Conservation (phyloP, 2,113 vertebrate species). For the Patagioenas fasciata region DNA sequence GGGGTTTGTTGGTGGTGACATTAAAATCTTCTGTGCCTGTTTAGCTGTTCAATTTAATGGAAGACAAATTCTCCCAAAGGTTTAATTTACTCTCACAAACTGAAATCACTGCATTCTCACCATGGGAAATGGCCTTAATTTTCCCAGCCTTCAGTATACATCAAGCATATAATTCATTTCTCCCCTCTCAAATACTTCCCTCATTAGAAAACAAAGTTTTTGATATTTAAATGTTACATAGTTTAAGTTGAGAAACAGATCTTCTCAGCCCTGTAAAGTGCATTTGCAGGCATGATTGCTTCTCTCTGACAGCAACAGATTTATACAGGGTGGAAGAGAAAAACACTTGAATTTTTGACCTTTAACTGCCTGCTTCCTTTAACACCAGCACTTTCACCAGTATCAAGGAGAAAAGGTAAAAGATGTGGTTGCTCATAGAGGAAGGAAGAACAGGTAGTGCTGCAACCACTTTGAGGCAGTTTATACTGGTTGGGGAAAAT, state of each 20-base stretch:
- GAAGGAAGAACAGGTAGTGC: neutral
- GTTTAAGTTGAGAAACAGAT: slow-evolving; percentile 63
- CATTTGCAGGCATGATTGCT: slow-evolving; percentile 53
- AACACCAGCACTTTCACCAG: slow-evolving; percentile 10
- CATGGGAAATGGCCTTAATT: slow-evolving; percentile 78
- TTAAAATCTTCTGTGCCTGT: slow-evolving; percentile 76
- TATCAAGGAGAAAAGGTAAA: neutral
- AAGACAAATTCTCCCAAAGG: slow-evolving; percentile 80
- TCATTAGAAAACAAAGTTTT: slow-evolving; percentile 79
- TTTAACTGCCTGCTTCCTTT: slow-evolving; percentile 64
- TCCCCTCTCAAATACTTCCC: slow-evolving; percentile 66
- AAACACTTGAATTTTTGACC: slow-evolving; percentile 64
- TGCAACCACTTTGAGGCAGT: neutral
- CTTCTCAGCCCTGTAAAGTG: slow-evolving; percentile 32
- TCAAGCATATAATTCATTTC: slow-evolving; percentile 80
- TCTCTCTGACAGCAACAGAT: slow-evolving; percentile 46
- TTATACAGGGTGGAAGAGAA: slow-evolving; percentile 28
- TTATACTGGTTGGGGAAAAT: neutral
- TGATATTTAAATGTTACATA: slow-evolving; percentile 76
- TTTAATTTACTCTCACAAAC: slow-evolving; percentile 80
- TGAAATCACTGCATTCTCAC: slow-evolving; percentile 77
- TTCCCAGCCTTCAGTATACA: slow-evolving; percentile 77
- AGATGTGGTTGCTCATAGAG: neutral
- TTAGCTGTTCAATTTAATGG: slow-evolving; percentile 82
- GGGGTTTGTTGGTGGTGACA: slow-evolving; percentile 74